Percentiles rank a stretch among this genome's conserved stretches.
Evolutionary conservation across 2,797 vertebrate genomes (phyloP).

Genomic region (Scyliorhinus canicula): DNA sequence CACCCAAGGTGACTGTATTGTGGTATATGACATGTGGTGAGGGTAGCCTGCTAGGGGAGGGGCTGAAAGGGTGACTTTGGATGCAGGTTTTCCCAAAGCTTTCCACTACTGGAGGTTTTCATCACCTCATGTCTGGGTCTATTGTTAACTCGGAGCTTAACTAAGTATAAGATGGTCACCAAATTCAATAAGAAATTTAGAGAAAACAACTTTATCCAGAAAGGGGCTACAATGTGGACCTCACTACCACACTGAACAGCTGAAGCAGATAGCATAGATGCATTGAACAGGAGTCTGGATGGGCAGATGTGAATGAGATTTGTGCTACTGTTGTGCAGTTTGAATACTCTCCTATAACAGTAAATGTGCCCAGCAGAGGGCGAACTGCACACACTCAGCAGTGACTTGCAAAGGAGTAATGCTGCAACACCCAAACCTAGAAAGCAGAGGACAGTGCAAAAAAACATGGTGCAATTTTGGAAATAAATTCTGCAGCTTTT

Average conservation of each 20-base stretch:
- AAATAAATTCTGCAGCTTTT: neutral
- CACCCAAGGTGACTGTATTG: neutral
- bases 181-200: neutral
- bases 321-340: neutral
- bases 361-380: slow-evolving; percentile 1
- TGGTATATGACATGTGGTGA: neutral
- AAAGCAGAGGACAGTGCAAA: neutral
- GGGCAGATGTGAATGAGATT: neutral
- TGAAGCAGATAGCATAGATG: neutral
- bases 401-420: neutral
- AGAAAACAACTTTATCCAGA: neutral
- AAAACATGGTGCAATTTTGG: neutral
- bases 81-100: neutral
- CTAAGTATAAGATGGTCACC: neutral
- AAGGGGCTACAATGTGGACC: neutral
- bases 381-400: neutral
- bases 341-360: neutral
- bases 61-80: neutral
- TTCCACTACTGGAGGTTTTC: neutral
- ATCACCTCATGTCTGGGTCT: neutral
- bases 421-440: neutral
- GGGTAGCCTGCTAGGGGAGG: neutral
- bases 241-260: neutral
- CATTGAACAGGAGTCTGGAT: neutral
- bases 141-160: neutral